Conservation (phyloP, 1,140 invertebrate genomes). For the Drosophila equinoxialis region DNA sequence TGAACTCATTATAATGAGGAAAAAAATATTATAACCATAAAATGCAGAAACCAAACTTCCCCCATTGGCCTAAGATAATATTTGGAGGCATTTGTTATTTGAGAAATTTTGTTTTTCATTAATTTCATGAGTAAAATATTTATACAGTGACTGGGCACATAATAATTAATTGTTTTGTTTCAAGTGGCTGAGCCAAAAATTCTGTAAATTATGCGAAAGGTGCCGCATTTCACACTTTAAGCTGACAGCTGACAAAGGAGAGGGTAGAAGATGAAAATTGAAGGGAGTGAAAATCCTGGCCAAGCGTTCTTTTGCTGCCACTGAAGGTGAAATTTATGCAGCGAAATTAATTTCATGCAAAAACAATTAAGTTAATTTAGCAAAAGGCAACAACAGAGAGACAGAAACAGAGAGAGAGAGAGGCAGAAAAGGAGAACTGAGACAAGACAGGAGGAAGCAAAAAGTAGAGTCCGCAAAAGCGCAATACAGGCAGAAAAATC, state of each 20-base stretch:
- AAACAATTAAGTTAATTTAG: slow-evolving; percentile 82
- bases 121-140: slow-evolving; percentile 79
- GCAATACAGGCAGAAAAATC: slow-evolving; percentile 70
- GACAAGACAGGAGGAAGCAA: background rate
- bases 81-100: slow-evolving; percentile 54
- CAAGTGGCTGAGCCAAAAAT: slow-evolving; percentile 70
- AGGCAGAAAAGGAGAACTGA: background rate
- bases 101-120: slow-evolving; percentile 74
- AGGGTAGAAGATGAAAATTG: slow-evolving; percentile 7
- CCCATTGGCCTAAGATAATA: slow-evolving; percentile 58
- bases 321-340: slow-evolving; percentile 79
- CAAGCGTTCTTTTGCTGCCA: background rate
- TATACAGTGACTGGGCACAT: slow-evolving; percentile 62
- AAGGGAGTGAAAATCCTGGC: slow-evolving; percentile 15
- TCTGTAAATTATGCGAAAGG: slow-evolving; percentile 73
- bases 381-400: slow-evolving; percentile 52
- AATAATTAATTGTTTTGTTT: slow-evolving; percentile 72
- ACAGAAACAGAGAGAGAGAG: too few species aligned
- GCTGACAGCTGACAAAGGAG: slow-evolving; percentile 53
- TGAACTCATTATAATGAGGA: slow-evolving; percentile 68
- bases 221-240: slow-evolving; percentile 77
- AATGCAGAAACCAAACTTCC: background rate
- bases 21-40: slow-evolving; percentile 8
- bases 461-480: slow-evolving; percentile 38
- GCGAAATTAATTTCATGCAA: slow-evolving; percentile 80